Base-by-base conservation (phyloP, 1,140 invertebrate genomes). In the Zaprionus camerounensis region DNA sequence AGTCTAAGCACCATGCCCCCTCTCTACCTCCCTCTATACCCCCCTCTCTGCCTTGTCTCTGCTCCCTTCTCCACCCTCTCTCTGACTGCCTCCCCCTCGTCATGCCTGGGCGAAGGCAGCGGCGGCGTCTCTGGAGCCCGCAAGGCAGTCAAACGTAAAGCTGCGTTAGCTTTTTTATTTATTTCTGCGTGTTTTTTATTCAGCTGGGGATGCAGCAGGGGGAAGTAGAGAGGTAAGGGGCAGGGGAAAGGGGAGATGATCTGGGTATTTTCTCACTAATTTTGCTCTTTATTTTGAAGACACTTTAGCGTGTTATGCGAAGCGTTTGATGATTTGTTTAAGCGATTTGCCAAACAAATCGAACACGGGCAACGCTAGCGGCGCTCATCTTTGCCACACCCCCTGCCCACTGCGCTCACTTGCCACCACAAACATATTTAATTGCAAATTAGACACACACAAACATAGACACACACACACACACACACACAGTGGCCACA, bases 321-420 rank as follows among this genome's bases (percentile, higher is more conserved):
- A 71, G 82, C 82, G 75, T 81, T 85, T 85, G 82, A 81, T 81
- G 78, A 85, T 85, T 84, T 85, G 82, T 84, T 75, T 78, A 75
- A 31, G 53, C 71, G 78, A 85, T 85, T 85, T 85, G 82, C 67
- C 81, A 85, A 82, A 78, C 82, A 85, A 84, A 84, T 84, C 81
- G 71, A 78, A 34, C 31, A 3, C 71, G 70, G 69, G 64, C 70
- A 66, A 34, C 41, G n/a, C 28, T 20, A 7, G 17, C 68, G 13
- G 34, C 17, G 55, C 34, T 12, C 15, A n/a, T 22, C 22, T 24
- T 2, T 31, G 22, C 24, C 9, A 22, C 3, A 2, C 41, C 58
- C 34, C 13, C 22, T 26, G 7, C 20, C 13, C 13, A 9, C 4
- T 9, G 2, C 3, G 31, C 24, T 11, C 20, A 12, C 7, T 15